Percentiles rank a stretch among this genome's conserved stretches.
Evolutionary conservation across 64 coral and sea anemone species (phyloP).

Genomic region (Pocillopora damicornis): DNA sequence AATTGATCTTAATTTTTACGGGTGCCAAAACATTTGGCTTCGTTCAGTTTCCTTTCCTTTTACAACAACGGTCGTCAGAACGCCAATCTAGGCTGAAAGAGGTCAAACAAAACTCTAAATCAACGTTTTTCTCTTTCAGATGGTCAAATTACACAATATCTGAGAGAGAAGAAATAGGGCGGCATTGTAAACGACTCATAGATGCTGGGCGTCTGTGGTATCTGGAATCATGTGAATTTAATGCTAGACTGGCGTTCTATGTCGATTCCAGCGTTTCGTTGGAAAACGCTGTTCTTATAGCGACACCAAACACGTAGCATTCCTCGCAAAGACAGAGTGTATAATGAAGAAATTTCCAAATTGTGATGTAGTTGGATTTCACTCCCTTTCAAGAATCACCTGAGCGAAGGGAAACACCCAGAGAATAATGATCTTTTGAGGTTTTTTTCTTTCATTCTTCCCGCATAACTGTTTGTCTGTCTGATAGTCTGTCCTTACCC

Average conservation of each 20-base stretch:
- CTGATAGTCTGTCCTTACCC: no score
- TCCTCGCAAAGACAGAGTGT: neutral
- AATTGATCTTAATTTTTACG: neutral
- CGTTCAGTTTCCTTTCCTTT: neutral
- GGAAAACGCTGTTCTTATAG: conserved; percentile 89
- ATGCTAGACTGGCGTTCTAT: conserved; percentile 66
- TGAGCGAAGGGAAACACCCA: no score
- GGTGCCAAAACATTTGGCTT: neutral
- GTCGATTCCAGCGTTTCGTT: conserved; percentile 61
- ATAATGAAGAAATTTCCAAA: neutral
- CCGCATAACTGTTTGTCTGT: no score
- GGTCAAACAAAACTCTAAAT: neutral
- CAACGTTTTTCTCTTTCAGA: conserved; percentile 43
- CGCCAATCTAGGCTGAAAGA: neutral
- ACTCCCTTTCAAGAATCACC: neutral
- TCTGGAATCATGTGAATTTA: conserved; percentile 53
- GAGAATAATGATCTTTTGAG: no score
- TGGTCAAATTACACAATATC: conserved; percentile 43
- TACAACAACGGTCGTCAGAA: neutral
- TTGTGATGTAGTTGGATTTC: neutral
- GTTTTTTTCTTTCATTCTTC: no score
- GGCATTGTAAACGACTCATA: conserved; percentile 82
- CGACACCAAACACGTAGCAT: conserved; percentile 25
- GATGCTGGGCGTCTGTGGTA: conserved; percentile 79
- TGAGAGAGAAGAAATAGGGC: conserved; percentile 86